Base-by-base conservation (phyloP, 2,888 invertebrate genomes). In the Habrosyne pyritoides region DNA sequence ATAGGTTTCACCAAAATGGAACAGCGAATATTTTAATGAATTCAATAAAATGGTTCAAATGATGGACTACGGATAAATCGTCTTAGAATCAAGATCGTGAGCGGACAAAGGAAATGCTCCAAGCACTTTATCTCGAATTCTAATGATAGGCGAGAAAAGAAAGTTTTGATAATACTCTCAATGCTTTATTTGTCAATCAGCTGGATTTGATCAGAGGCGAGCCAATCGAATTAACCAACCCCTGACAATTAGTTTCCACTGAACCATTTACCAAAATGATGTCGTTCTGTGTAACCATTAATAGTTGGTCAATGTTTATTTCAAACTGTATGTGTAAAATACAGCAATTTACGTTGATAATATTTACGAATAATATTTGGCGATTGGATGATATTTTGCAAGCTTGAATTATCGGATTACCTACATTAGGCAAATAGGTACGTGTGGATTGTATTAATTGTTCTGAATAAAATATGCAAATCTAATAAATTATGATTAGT, bases 251-350 rank as follows among this genome's bases (percentile, higher is more conserved):
- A 56, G 14, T 51, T 42, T 46, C 53, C 22, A 30, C 48, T 46
- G 42, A 49, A 24, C 28, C 53, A 56, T 56, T 60, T 48, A 42
- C 52, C 22, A 36, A 53, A 55, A 55, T 59, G 36, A 56, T 53
- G 30, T 36, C 51, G 56, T 51, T 61, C 30, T 26, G 50, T 30
- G 33, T 49, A 54, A 59, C 62, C 60, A 51, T 47, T 52, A 24
- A 22, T 56, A 53, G 46, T 42, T 42, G 42, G 8, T 42, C 42
- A 42, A 42, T 42, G 42, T 18, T 42, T 42, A 42, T 42, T 42
- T 42, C 2, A 18, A 42, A 42, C n/a, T 42, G 8, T 18, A 14
- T 18, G 18, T 18, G 8, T 18, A 18, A 14, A 36, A 14, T 14
- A 36, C 8, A 42, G 8, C 2, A 42, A n/a, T 18, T 42, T 14